Evolutionary conservation across 2,797 vertebrate species (phyloP).

Genomic region (Gouania willdenowi): DNA sequence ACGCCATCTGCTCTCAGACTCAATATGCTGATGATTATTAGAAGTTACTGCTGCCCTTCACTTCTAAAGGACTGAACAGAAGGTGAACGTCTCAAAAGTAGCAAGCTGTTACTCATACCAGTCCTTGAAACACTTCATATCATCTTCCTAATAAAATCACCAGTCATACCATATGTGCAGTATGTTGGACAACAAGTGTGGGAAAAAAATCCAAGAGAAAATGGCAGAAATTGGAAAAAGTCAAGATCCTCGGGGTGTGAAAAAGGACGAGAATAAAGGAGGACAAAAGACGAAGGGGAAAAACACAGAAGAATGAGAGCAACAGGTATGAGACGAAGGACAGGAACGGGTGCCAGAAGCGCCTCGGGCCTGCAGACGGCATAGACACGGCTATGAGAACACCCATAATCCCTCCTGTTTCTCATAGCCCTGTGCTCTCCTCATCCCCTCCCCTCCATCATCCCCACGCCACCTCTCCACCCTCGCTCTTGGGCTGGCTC

Average conservation of each 20-base stretch:
- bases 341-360: constrained; percentile 49
- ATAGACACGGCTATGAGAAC: constrained; percentile 42
- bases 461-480: not conserved
- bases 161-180: constrained; percentile 52
- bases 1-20: constrained; percentile 59
- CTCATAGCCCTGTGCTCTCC: constrained; percentile 13
- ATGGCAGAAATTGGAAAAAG: not conserved
- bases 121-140: constrained; percentile 54
- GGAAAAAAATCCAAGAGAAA: constrained; percentile 4
- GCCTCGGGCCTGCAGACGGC: constrained; percentile 47
- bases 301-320: constrained; percentile 40
- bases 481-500: constrained; percentile 38
- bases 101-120: constrained; percentile 50
- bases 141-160: constrained; percentile 58
- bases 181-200: constrained; percentile 1
- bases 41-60: constrained; percentile 33
- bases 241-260: constrained; percentile 10
- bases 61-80: constrained; percentile 7
- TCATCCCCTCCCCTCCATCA: not conserved
- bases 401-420: constrained; percentile 53
- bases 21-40: constrained; percentile 33
- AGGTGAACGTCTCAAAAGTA: constrained; percentile 36
- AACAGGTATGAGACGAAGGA: constrained; percentile 56
- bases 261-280: constrained; percentile 20
- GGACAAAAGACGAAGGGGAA: constrained; percentile 25